Evolutionary conservation across 2,888 invertebrate species (phyloP).

Genomic region (Allolobophora icterica): DNA sequence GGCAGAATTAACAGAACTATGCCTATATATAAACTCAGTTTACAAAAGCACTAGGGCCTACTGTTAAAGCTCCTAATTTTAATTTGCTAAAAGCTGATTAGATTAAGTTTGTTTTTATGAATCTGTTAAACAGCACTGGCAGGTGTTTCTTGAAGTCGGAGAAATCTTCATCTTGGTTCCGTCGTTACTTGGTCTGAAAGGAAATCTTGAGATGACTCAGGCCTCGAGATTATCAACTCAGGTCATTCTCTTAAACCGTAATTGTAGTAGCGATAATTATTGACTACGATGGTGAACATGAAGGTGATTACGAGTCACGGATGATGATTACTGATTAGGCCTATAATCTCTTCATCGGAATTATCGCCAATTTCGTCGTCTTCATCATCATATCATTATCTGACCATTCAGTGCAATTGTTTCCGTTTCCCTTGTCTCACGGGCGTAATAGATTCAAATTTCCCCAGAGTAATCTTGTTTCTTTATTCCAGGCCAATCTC

Average conservation of each 20-base stretch:
- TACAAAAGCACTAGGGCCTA: not conserved
- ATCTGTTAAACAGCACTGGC: slow-evolving; percentile 71
- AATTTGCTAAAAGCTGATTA: not conserved
- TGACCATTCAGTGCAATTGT: not conserved
- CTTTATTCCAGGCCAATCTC: slow-evolving; percentile 74
- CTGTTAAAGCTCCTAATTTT: not conserved
- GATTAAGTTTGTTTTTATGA: not conserved
- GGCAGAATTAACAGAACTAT: not conserved
- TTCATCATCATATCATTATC: not conserved
- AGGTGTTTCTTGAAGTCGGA: slow-evolving; percentile 75
- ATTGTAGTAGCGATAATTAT: not conserved
- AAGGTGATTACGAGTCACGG: not conserved
- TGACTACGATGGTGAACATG: not conserved
- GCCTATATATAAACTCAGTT: no score
- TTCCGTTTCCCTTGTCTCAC: not conserved
- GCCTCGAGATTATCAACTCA: slow-evolving; percentile 95
- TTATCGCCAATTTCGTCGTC: not conserved
- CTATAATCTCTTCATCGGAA: no score
- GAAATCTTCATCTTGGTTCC: slow-evolving; percentile 83
- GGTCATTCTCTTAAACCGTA: slow-evolving; percentile 48
- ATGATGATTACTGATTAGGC: not conserved
- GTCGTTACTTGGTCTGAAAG: slow-evolving; percentile 81
- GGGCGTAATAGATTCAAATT: no score
- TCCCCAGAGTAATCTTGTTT: no score
- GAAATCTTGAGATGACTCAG: slow-evolving; percentile 95